Percentiles rank a stretch among this genome's conserved stretches.
These are phyloP conservation scores for Cryptoleucopteryx plumbea DNA, from an alignment of 2,113 vertebrate species.

Conservation along the genomic window DNA sequence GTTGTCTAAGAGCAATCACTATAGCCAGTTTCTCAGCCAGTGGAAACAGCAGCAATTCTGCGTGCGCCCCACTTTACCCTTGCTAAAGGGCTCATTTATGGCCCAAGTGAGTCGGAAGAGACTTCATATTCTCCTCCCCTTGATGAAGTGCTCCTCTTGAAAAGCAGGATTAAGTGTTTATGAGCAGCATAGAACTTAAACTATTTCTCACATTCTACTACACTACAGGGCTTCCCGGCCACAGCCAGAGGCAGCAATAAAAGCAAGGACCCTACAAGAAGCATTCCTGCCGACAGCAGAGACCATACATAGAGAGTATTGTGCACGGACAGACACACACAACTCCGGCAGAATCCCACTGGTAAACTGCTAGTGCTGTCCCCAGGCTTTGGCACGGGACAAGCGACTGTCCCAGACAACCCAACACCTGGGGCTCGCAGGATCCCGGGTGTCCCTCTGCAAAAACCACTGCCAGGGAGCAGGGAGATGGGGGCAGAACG, in stretches of 20 bases:
- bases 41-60: background rate
- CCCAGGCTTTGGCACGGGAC: background rate
- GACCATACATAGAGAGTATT: background rate
- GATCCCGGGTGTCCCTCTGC: background rate
- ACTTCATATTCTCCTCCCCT: background rate
- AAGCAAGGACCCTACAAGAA: background rate
- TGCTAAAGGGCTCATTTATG: background rate
- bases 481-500: background rate
- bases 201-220: background rate
- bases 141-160: background rate
- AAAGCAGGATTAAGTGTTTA: background rate
- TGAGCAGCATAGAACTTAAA: background rate
- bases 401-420: background rate
- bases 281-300: background rate
- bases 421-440: rapidly evolving
- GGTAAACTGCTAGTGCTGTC: background rate
- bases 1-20: background rate
- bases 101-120: background rate
- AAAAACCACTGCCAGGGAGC: background rate
- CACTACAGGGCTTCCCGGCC: background rate
- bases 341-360: background rate
- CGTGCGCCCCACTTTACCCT: background rate
- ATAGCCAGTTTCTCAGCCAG: background rate
- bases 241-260: background rate
- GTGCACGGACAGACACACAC: background rate